Percentiles rank a stretch among this genome's conserved stretches.
Evolutionary conservation across 2,888 invertebrate genomes (phyloP).

Genomic region (Clistopyga incitator): DNA sequence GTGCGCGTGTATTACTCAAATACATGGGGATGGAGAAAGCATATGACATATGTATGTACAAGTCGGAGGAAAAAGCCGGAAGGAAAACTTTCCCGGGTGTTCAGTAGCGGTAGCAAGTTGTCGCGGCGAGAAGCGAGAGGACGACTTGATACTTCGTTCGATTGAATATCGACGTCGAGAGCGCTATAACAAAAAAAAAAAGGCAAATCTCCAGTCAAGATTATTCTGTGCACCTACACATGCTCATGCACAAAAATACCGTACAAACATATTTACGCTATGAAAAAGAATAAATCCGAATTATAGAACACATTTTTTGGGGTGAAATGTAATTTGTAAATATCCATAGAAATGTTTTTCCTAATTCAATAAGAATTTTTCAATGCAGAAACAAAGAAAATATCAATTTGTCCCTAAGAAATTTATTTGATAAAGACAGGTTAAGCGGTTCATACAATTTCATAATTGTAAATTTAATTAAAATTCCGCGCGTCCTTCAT

Average conservation of each 20-base stretch:
- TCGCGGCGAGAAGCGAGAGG: neutral
- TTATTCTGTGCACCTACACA: constrained; percentile 13
- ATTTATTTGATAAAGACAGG: too few species aligned
- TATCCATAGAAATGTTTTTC: too few species aligned
- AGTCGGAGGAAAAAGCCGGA: constrained; percentile 26
- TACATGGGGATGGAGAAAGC: constrained; percentile 28
- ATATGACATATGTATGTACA: constrained; percentile 23
- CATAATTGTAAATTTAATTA: too few species aligned
- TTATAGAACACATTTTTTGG: neutral
- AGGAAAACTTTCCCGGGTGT: constrained; percentile 39
- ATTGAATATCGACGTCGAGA: constrained; percentile 44
- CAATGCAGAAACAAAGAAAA: too few species aligned
- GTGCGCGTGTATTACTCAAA: constrained; percentile 14
- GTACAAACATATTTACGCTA: neutral
- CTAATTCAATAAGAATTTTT: too few species aligned
- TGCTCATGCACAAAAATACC: neutral
- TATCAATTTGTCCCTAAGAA: too few species aligned
- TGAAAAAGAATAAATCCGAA: neutral
- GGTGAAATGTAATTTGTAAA: neutral
- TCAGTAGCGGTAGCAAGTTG: constrained; percentile 5
- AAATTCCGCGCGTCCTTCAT: too few species aligned
- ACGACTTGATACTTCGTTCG: constrained; percentile 35
- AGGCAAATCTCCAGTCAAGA: neutral
- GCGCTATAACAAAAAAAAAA: constrained; percentile 2
- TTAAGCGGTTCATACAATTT: too few species aligned